Conservation (phyloP, 2,797 vertebrate genomes). For the Molossus alvarezi region DNA sequence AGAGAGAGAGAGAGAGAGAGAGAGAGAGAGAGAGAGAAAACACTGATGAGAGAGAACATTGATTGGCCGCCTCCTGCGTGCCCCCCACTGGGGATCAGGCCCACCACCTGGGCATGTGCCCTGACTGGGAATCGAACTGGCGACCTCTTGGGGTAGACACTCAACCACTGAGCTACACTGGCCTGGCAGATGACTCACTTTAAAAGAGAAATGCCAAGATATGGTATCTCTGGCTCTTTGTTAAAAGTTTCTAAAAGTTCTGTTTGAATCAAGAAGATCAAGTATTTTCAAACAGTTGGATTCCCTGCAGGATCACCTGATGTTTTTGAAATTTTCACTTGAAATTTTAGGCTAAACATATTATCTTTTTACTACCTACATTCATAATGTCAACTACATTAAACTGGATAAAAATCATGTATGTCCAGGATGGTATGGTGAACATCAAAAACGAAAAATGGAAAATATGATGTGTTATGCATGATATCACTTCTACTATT, state of each 20-base stretch:
- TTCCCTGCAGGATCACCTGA: neutral
- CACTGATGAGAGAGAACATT: no score
- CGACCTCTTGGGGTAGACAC: no score
- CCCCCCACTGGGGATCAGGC: no score
- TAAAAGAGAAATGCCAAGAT: slow-evolving; percentile 3
- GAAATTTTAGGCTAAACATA: neutral
- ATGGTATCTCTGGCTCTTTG: neutral
- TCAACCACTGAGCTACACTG: no score
- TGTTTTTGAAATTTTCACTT: neutral
- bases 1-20: no score
- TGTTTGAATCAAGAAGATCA: neutral
- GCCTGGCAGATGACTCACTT: neutral
- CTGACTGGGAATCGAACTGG: no score
- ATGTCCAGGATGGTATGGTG: neutral
- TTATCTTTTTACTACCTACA: neutral
- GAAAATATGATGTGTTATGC: neutral
- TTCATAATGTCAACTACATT: neutral
- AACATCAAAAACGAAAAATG: neutral
- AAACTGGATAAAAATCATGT: neutral
- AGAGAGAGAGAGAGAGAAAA: no score
- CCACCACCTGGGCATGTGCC: no score
- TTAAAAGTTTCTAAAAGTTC: neutral
- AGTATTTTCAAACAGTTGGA: neutral
- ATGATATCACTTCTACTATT: neutral
- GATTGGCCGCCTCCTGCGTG: no score